A percentile compares a stretch with the other conserved stretches of the same genome.
Evolutionary conservation across 2,888 invertebrate species (phyloP).

Genomic region (Hypena proboscidalis): DNA sequence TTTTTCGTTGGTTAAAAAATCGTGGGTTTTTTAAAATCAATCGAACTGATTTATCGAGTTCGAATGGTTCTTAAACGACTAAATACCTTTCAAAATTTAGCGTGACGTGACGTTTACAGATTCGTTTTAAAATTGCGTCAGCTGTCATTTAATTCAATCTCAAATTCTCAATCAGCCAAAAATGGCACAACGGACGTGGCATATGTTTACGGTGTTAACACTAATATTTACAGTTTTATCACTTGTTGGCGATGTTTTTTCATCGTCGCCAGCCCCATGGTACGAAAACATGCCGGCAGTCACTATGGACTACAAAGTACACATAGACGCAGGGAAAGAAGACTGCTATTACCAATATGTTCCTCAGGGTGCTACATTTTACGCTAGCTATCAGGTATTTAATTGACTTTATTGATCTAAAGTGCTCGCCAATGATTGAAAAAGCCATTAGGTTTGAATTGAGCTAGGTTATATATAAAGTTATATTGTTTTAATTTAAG

Average conservation of each 20-base stretch:
- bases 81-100: slow-evolving; percentile 7
- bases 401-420: slow-evolving; percentile 27
- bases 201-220: slow-evolving; percentile 75
- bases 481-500: neutral
- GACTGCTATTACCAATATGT: slow-evolving; percentile 98
- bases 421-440: slow-evolving; percentile 10
- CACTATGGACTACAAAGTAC: slow-evolving; percentile 98
- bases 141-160: slow-evolving; percentile 27
- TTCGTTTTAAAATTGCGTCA: slow-evolving; percentile 25
- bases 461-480: too few species aligned
- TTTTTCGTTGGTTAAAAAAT: neutral
- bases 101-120: slow-evolving; percentile 19
- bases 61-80: slow-evolving; percentile 4
- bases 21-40: too few species aligned
- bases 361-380: slow-evolving; percentile 95
- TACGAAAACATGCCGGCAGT: slow-evolving; percentile 95
- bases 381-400: slow-evolving; percentile 96
- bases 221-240: slow-evolving; percentile 81
- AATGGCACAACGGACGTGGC: slow-evolving; percentile 84
- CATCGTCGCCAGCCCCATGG: slow-evolving; percentile 89
- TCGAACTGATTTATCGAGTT: too few species aligned
- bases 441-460: too few species aligned
- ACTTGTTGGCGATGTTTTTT: slow-evolving; percentile 77
- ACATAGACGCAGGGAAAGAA: slow-evolving; percentile 96
- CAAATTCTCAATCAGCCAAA: slow-evolving; percentile 54